Evolutionary conservation across 2,797 vertebrate species (phyloP).

Genomic region (Syndactyla subalaris): DNA sequence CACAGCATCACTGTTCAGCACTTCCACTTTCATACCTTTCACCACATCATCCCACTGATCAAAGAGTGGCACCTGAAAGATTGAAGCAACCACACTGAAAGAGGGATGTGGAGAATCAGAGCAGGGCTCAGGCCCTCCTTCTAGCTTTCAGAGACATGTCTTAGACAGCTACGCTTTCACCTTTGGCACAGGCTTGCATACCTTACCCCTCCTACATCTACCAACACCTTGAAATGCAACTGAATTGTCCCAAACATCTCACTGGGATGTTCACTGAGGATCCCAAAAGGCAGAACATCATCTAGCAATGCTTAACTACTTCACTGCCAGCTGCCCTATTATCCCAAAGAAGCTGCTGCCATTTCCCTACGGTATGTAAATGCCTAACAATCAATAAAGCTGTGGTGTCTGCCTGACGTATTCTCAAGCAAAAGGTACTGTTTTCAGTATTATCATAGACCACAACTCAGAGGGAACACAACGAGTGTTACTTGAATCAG

Average conservation of each 20-base stretch:
- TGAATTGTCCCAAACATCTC: neutral
- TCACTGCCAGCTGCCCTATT: neutral
- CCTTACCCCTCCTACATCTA: neutral
- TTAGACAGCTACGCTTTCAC: neutral
- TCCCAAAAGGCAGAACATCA: neutral
- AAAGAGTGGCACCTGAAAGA: constrained; percentile 86
- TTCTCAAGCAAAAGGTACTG: neutral
- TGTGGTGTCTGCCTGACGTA: neutral
- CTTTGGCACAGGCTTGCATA: neutral
- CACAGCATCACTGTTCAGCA: constrained; percentile 89
- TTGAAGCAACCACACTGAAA: neutral
- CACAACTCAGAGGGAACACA: neutral
- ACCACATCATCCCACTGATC: constrained; percentile 91
- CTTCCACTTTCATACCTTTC: constrained; percentile 92
- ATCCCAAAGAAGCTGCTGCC: neutral
- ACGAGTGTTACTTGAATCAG: neutral
- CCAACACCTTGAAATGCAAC: neutral
- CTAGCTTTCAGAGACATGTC: neutral
- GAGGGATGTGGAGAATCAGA: neutral
- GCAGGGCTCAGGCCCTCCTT: neutral
- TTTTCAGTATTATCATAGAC: neutral
- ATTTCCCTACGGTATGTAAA: neutral
- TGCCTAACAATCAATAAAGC: neutral
- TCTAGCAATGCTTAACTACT: neutral
- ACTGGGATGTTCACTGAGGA: neutral